These are phyloP conservation scores for Lepilemur septentrionalis DNA, from an alignment of 2,797 vertebrate genomes.

Conservation along the genomic window DNA sequence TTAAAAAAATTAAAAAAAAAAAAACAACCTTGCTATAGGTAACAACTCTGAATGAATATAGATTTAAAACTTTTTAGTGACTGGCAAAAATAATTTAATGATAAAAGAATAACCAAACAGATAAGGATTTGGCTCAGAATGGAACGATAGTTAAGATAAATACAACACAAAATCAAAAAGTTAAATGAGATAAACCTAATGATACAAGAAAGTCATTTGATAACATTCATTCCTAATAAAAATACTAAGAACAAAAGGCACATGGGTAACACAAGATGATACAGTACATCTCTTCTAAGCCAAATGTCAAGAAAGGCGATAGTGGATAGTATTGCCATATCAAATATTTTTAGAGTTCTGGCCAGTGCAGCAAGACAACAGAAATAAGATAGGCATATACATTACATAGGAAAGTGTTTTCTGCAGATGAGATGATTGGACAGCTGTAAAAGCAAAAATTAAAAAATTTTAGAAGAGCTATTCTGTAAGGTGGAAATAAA, in stretches of 20 bases:
- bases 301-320: not conserved
- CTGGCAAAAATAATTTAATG: not conserved
- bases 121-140: not conserved
- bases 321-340: not conserved
- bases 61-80: not conserved
- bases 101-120: not conserved
- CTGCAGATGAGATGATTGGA: not conserved
- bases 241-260: not conserved
- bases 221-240: not conserved
- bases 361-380: not conserved
- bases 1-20: not conserved
- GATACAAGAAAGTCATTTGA: not conserved
- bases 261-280: not conserved
- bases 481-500: slow-evolving; percentile 25
- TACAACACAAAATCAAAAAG: not conserved
- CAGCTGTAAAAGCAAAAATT: not conserved
- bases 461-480: not conserved
- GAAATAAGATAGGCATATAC: not conserved
- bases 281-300: not conserved
- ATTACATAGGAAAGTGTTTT: not conserved
- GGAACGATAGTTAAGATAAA: slow-evolving; percentile 7
- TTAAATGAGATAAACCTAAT: not conserved
- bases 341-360: not conserved
- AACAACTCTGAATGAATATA: not conserved
- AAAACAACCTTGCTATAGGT: not conserved